These are phyloP conservation scores for Drosophila albomicans DNA, from an alignment of 1,140 invertebrate species.

Conservation along the genomic window DNA sequence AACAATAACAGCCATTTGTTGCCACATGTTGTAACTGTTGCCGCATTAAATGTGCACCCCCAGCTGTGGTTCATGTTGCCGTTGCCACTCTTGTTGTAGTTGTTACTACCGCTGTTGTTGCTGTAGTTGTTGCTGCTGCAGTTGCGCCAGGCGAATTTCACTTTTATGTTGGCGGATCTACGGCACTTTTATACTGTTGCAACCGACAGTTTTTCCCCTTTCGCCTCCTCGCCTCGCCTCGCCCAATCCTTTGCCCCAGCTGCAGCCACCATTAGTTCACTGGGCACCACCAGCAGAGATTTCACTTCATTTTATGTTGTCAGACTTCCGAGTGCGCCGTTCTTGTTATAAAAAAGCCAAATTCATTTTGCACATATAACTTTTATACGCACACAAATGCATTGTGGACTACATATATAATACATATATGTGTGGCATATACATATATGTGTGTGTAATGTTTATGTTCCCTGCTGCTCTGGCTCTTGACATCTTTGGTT, in stretches of 20 bases:
- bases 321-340: constrained; percentile 78
- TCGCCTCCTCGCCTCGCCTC: not conserved
- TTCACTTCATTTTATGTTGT: constrained; percentile 82
- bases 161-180: constrained; percentile 73
- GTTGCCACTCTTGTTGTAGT: constrained; percentile 3
- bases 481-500: constrained; percentile 70
- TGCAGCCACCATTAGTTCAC: constrained; percentile 63
- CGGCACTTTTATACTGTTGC: constrained; percentile 65
- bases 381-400: constrained; percentile 46
- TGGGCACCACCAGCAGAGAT: constrained; percentile 79
- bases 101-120: not conserved
- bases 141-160: constrained; percentile 62
- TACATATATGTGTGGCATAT: no score
- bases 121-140: constrained; percentile 27
- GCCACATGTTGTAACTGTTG: constrained; percentile 81
- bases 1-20: constrained; percentile 68
- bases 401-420: not conserved
- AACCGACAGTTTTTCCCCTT: constrained; percentile 23
- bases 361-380: constrained; percentile 80
- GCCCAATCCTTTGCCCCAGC: not conserved
- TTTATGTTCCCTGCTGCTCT: constrained; percentile 68
- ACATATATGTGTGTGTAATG: constrained; percentile 22
- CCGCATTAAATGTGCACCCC: constrained; percentile 75
- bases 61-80: constrained; percentile 36
- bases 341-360: constrained; percentile 77